Conservation (phyloP, 2,797 vertebrate species). For the Spheniscus humboldti region DNA sequence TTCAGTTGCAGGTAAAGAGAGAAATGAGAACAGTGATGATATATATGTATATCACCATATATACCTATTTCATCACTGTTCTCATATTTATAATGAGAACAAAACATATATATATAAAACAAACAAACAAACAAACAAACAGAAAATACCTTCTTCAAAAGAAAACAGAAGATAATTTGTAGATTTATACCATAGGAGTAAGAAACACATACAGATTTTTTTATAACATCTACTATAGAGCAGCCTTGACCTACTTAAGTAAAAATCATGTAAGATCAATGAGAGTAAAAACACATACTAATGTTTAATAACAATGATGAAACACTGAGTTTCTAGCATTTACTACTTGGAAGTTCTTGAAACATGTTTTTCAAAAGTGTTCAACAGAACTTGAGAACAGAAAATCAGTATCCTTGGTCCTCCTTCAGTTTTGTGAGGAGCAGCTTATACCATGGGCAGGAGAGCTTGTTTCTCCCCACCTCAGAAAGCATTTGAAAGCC, state of each 20-base stretch:
- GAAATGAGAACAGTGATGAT: not conserved
- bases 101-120: not conserved
- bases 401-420: not conserved
- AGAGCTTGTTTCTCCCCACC: rapidly evolving
- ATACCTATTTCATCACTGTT: not conserved
- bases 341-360: not conserved
- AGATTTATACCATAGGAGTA: not conserved
- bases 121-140: not conserved
- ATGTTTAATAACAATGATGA: not conserved
- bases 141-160: not conserved
- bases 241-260: not conserved
- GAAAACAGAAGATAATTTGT: not conserved
- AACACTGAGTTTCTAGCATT: not conserved
- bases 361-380: not conserved
- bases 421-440: not conserved
- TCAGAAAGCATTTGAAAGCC: not conserved
- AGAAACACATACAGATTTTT: not conserved
- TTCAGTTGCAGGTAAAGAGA: not conserved
- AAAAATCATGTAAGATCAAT: not conserved
- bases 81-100: not conserved
- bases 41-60: not conserved
- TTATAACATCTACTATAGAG: not conserved
- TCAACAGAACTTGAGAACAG: not conserved
- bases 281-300: not conserved
- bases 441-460: not conserved